Evolutionary conservation across 2,888 invertebrate species (phyloP).

Genomic region (Eulithis prunata): DNA sequence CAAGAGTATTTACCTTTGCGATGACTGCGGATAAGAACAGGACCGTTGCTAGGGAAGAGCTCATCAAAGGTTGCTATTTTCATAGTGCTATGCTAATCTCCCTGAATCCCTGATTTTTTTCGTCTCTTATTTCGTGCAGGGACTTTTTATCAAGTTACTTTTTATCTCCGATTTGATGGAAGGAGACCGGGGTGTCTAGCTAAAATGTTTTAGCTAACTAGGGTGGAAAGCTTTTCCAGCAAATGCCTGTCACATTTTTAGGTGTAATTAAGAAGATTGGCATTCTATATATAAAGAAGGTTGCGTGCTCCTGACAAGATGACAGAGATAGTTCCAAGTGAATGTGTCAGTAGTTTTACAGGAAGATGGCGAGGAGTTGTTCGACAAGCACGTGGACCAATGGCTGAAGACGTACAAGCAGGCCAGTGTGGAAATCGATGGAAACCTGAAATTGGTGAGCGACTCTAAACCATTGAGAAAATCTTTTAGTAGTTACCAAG

Average conservation of each 20-base stretch:
- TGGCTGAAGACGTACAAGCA: conserved; percentile 80
- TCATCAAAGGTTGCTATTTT: conserved; percentile 64
- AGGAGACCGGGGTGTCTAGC: too few species aligned
- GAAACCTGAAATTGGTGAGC: conserved; percentile 78
- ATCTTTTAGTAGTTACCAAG: too few species aligned
- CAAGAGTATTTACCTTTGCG: conserved; percentile 78
- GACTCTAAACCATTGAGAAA: neutral
- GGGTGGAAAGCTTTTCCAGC: too few species aligned
- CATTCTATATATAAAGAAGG: too few species aligned
- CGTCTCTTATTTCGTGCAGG: too few species aligned
- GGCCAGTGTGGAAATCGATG: conserved; percentile 78
- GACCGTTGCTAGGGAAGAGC: conserved; percentile 72
- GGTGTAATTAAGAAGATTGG: too few species aligned
- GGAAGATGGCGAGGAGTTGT: conserved; percentile 73
- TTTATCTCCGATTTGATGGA: too few species aligned
- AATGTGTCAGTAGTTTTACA: conserved; percentile 67
- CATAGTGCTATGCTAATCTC: too few species aligned
- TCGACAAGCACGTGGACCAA: conserved; percentile 71
- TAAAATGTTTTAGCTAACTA: too few species aligned
- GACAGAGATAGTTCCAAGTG: conserved; percentile 7
- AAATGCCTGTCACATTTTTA: too few species aligned
- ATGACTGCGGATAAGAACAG: conserved; percentile 82
- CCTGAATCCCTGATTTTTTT: too few species aligned
- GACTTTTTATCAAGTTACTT: too few species aligned
- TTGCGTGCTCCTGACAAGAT: neutral